Evolutionary conservation across 2,797 vertebrate genomes (phyloP), one percentile per base, ranked within the genome.

Genomic region (Cuculus canorus): DNA sequence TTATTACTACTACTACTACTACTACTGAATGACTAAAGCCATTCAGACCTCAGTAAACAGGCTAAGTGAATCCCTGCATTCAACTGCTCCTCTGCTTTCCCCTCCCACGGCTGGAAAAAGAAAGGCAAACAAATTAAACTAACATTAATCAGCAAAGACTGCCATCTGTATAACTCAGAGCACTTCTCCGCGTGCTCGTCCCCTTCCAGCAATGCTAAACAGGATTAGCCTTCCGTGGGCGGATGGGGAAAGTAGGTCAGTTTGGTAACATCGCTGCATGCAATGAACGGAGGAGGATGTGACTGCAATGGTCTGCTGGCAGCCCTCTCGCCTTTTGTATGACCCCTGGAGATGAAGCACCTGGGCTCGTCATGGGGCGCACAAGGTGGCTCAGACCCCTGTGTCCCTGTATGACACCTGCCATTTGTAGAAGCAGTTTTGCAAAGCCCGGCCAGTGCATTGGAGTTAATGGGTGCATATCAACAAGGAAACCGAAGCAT

Each of bases 241-340:
- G 96, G 95, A 97, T 11, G 90, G 82, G 70, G 83, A 97, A 98
- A 98, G 97, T 98, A 98, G 98, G 98, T 98, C 98, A 98, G 92
- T 97, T 94, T 15, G 50, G 96, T 96, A 97, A 96, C 95, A 95
- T 63, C 7, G 32, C 95, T 94, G 90, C 61, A 25, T 72, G 95
- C 9, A 72, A 96, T 43, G 94, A 96, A 79, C 41, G 56, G 82
- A 90, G 61, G 89, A 94, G 79, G 95, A 95, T 93, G 91, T 22
- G 64, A 96, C 82, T 71, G 61, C 86, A 59, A 41, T 56, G 87
- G 95, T 86, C 69, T 77, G 82, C 77, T 84, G 80, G 68, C 86
- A 96, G 82, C 93, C 71, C 75, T 86, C 88, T 90, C 3, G 18
- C 86, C 57, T 88, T 69, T 73, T 8, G 7, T 30, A n/a, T 4